Evolutionary conservation across 2,113 vertebrate species (phyloP).

Genomic region (Leiothrix lutea): DNA sequence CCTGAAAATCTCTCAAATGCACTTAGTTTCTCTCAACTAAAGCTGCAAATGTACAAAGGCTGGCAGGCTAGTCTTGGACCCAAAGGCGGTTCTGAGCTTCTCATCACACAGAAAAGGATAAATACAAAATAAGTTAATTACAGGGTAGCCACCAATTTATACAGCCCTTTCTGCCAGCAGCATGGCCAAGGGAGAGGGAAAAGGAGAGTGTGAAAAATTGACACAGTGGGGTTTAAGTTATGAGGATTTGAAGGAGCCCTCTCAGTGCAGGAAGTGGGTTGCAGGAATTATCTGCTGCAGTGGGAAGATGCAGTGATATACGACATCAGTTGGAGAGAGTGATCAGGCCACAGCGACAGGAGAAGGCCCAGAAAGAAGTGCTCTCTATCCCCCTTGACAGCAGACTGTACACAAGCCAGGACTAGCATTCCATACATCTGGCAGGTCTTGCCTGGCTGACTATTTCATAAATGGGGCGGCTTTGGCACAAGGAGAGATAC

Average conservation of each 20-base stretch:
- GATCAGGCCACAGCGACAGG: not conserved
- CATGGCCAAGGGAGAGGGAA: not conserved
- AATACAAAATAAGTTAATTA: not conserved
- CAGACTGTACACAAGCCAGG: not conserved
- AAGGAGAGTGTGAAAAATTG: not conserved
- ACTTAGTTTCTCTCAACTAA: not conserved
- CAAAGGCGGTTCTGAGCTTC: not conserved
- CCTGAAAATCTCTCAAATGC: not conserved
- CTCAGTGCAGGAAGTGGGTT: not conserved
- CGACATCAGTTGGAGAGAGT: not conserved
- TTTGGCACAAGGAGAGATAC: not conserved
- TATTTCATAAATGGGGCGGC: not conserved
- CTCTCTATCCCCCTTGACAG: not conserved
- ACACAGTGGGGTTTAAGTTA: not conserved
- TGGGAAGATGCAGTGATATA: not conserved
- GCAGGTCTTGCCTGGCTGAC: not conserved
- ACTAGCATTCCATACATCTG: not conserved
- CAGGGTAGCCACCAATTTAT: not conserved
- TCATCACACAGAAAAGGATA: not conserved
- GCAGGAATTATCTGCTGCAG: not conserved
- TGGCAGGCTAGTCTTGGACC: not conserved
- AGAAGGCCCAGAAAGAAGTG: not conserved
- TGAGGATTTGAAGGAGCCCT: not conserved
- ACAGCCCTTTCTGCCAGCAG: not conserved
- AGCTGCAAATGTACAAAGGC: not conserved